Evolutionary conservation across 1,140 invertebrate genomes (phyloP), one percentile per base, ranked within the genome.

Genomic region (Drosophila baimaii): DNA sequence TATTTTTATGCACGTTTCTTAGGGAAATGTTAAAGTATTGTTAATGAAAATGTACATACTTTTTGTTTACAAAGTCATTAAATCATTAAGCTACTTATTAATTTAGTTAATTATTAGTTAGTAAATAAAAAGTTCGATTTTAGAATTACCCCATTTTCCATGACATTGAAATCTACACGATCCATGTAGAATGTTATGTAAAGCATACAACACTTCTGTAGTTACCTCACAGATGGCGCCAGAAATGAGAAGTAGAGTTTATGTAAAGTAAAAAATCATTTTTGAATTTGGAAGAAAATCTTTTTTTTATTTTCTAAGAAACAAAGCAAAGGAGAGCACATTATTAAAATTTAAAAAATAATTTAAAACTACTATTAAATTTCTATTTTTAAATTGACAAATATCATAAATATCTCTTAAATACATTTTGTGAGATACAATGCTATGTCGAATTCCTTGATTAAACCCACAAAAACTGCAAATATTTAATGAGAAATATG

Each of bases 131-230:
- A 13, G 12, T n/a, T 9, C 2, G 0, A 8, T n/a, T 4, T 3
- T 10, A 5, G 3, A 46, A n/a, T n/a, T 5, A 2, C 7, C 0
- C 5, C 2, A n/a, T 25, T 9, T 25, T 5, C 1, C 3, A 17
- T 31, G 25, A n/a, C 1, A 25, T 12, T n/a, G n/a, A 35, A 25
- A 19, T n/a, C 15, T 9, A 12, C 9, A 19, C 1, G 10, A 4
- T 29, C 0, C 3, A 10, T 65, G 56, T 46, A 46, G 23, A 65
- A 59, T 35, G 23, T 62, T 35, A 33, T n/a, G 15, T 65, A 44
- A 17, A 27, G 13, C 29, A 19, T 23, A n/a, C 15, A 21, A 4
- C 21, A 33, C 29, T 52, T 21, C 4, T 3, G 7, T 21, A 15
- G 2, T 52, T 33, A 0, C 29, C 1, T 21, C 8, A 9, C 8